phyloP scores from a whole-genome alignment of 92 coral and sea anemone species.

The Meandrina meandrites region DNA sequence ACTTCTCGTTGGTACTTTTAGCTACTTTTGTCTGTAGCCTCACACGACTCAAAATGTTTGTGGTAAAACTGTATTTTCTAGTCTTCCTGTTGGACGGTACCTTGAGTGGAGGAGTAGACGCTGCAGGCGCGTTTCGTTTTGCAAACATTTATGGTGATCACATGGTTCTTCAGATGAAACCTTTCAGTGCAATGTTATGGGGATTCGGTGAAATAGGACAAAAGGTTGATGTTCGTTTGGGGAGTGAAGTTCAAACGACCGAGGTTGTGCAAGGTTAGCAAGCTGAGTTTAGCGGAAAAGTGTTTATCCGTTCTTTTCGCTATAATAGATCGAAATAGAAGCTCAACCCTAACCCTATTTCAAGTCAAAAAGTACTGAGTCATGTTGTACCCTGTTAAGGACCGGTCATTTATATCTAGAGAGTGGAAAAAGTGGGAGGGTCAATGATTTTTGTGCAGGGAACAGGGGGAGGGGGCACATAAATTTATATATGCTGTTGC shows the following conservation, averaged over 20 bases:
- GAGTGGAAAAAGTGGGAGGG: too few species aligned
- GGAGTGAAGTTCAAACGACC: conserved; percentile 52
- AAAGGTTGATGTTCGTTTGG: conserved; percentile 56
- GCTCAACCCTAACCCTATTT: too few species aligned
- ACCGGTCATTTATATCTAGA: too few species aligned
- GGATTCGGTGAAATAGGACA: conserved; percentile 93
- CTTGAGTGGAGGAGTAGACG: not conserved
- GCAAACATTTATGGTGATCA: conserved; percentile 92
- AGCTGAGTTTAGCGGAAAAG: not conserved
- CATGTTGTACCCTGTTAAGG: too few species aligned
- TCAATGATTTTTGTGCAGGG: too few species aligned
- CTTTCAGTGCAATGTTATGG: conserved; percentile 83
- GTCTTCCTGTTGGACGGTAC: not conserved
- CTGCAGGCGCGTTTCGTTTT: conserved; percentile 69
- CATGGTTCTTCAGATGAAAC: conserved; percentile 94
- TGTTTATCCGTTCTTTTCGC: too few species aligned
- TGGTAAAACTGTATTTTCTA: conserved; percentile 3
- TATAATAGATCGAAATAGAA: too few species aligned
- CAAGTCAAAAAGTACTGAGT: too few species aligned
- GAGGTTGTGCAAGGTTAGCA: conserved; percentile 54
- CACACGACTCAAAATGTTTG: not conserved
- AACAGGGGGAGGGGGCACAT: too few species aligned
- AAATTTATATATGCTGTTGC: too few species aligned
- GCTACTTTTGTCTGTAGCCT: not conserved
- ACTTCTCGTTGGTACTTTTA: not conserved